phyloP scores from a whole-genome alignment of 2,113 vertebrate genomes.

The Carollia perspicillata region DNA sequence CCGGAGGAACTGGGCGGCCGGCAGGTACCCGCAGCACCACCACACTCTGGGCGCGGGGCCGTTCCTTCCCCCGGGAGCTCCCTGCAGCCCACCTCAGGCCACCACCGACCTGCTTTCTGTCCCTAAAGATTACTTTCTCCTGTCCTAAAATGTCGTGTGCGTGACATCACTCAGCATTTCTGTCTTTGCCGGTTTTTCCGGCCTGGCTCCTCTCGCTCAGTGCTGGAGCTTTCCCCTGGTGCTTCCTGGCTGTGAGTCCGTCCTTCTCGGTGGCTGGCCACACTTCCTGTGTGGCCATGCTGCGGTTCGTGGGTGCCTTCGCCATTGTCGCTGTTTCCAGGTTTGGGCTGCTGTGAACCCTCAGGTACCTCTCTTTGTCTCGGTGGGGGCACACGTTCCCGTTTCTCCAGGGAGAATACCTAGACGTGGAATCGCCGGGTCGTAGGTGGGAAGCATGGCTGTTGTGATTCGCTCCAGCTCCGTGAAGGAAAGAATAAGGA shows the following conservation, averaged over 20 bases:
- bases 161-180: fast-evolving
- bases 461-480: not conserved
- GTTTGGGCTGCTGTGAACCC: not conserved
- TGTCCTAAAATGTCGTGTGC: not conserved
- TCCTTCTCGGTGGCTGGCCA: not conserved
- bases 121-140: not conserved
- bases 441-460: no score
- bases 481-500: not conserved
- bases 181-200: no score
- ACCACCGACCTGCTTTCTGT: not conserved
- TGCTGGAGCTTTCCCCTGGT: not conserved
- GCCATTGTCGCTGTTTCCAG: not conserved
- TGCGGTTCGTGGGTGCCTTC: not conserved
- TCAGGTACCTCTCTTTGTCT: not conserved
- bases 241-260: not conserved
- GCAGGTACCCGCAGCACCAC: not conserved
- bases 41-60: fast-evolving
- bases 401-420: not conserved
- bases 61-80: not conserved
- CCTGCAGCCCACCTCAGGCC: not conserved
- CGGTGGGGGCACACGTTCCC: not conserved
- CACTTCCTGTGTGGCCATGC: not conserved
- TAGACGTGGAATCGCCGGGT: not conserved
- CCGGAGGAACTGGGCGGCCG: not conserved
- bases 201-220: not conserved